Evolutionary conservation across 2,888 invertebrate species (phyloP), one percentile per base, ranked within the genome.

Genomic region (Mimas tiliae): DNA sequence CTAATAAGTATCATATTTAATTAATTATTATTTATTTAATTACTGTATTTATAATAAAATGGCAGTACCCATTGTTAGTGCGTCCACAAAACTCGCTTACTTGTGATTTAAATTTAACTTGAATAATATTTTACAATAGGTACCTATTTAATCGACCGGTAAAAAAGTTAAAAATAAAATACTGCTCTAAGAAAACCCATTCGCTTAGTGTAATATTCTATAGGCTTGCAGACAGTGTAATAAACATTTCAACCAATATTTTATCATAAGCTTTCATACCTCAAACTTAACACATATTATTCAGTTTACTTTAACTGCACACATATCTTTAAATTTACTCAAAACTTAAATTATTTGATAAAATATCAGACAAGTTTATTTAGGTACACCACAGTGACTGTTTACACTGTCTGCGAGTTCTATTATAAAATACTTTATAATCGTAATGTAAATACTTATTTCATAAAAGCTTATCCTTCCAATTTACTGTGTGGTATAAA

Each of bases 181-280:
- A 27, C 4, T 11, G 42, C 42, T 16, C 38, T 19, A 12, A 55
- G 11, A 55, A 58, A 58, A 58, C 19, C 42, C 58, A 58, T 58
- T 58, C 42, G 58, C 58, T 58, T 45, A 45, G 45, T 9, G 14
- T 45, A n/a, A 45, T 14, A 9, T 14, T 45, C 14, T 3, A 45
- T 42, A 42, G 42, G 7, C 42, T 42, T 42, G 42, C 14, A 14
- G 45, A 45, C 45, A 45, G 45, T 4, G 45, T 9, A 45, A 45
- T 11, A 45, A 9, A 45, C 45, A 45, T 45, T 12, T 45, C 1
- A 4, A 11, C 14, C 1, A 12, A 45, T 42, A 42, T 42, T 45
- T 45, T 14, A 45, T 14, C 14, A 45, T 45, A 14, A 12, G 45
- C 45, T 12, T 45, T 9, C 42, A 42, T 42, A 42, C 12, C 4